Evolutionary conservation across 2,797 vertebrate genomes (phyloP).

Genomic region (Gymnothorax javanicus): DNA sequence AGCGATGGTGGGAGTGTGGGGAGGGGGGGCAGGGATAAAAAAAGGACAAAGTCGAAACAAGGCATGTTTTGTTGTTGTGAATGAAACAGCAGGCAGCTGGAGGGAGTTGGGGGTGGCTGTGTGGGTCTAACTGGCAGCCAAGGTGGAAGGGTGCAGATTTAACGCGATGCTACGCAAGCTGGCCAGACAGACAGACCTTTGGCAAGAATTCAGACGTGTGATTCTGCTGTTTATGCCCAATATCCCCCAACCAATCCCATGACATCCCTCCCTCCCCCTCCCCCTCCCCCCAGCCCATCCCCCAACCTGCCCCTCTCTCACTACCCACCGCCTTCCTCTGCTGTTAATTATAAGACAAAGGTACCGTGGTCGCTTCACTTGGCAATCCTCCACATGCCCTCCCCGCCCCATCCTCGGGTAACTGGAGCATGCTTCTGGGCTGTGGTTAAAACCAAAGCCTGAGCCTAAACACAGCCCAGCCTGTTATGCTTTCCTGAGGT

Average conservation of each 20-base stretch:
- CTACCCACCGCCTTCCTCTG: slow-evolving; percentile 46
- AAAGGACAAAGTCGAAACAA: slow-evolving; percentile 70
- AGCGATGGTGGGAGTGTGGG: slow-evolving; percentile 47
- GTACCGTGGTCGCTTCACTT: slow-evolving; percentile 42
- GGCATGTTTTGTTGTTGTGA: slow-evolving; percentile 92
- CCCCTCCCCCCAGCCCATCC: slow-evolving; percentile 45
- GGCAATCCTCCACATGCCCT: neutral
- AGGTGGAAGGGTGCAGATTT: slow-evolving; percentile 46
- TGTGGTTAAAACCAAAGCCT: neutral
- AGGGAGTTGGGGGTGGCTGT: slow-evolving; percentile 51
- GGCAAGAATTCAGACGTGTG: slow-evolving; percentile 70
- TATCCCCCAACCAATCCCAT: neutral
- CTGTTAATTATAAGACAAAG: slow-evolving; percentile 75
- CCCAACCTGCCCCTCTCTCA: neutral
- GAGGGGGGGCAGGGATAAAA: slow-evolving; percentile 25
- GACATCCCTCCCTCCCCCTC: slow-evolving; percentile 30
- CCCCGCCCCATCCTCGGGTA: neutral
- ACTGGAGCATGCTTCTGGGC: neutral
- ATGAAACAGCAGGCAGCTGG: slow-evolving; percentile 84
- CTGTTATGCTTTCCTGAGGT: neutral
- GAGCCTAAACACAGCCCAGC: neutral
- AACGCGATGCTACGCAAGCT: slow-evolving; percentile 39
- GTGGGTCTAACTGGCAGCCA: slow-evolving; percentile 51
- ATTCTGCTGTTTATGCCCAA: slow-evolving; percentile 71
- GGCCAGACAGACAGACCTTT: slow-evolving; percentile 75